Base-by-base conservation (phyloP, 2,113 vertebrate species). In the Centropus unirufus region DNA sequence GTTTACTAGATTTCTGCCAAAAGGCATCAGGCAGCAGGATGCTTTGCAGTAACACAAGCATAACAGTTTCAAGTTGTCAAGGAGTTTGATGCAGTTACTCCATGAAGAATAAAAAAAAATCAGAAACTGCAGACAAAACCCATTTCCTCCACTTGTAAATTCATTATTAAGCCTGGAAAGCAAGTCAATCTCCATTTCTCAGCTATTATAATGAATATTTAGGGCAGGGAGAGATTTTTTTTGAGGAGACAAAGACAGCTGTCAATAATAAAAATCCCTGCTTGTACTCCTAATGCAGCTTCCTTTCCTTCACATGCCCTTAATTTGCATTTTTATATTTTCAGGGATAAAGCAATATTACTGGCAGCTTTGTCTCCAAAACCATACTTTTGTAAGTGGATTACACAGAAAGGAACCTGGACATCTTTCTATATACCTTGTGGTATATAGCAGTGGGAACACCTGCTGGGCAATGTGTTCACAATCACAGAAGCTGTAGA, bases 1-100 rank as follows among this genome's bases (percentile, higher is more conserved):
- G 54, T 89, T 95, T 92, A 87, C 72, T 74, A 91, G 58, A 84
- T 83, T 80, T 82, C 55, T 94, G 83, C 75, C 91, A 95, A 81
- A 79, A 90, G 51, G 61, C 16, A 11, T 61, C 70, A 87, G 85
- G 52, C 83, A 79, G 73, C 44, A 94, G 61, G 34, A 82, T 62
- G 58, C 59, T 95, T 70, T 86, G 72, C 66, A 87, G 49, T 16
- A 87, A 58, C 77, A 90, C 27, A 79, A 61, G 66, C 16, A 32
- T 16, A 89, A 51, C 62, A 80, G 26, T n/a, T 92, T 55, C 63
- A 75, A 94, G n/a, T 55, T 83, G 77, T 82, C 81, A 85, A 64
- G 84, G 54, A 79, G 42, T 87, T 89, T 89, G 85, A 68, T 26
- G 47, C 63, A 88, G 26, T 87, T 84, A 64, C 9, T 91, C 46